Evolutionary conservation across 2,888 invertebrate genomes (phyloP), one percentile per base, ranked within the genome.

Genomic region (Acanthosepion lycidas): DNA sequence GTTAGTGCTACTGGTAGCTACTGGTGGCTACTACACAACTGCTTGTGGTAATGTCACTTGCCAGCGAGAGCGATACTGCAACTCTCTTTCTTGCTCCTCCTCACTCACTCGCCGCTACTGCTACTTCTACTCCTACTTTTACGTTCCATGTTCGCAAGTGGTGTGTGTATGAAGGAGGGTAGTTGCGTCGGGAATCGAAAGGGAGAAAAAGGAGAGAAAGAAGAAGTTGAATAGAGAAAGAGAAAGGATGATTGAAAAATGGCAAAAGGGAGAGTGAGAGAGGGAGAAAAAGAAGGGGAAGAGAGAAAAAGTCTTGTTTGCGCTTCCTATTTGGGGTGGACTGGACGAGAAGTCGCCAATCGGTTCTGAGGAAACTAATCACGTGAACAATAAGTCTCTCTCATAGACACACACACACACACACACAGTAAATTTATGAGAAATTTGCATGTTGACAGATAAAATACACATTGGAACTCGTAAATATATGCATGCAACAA

Each of bases 1-100:
- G 78, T 78, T n/a, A 78, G 78, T 78, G 78, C 78, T 78, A 78
- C 78, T 78, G 78, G 78, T 78, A 78, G 78, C 78, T 78, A 78
- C 78, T 78, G 78, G n/a, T 78, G 78, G 78, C 78, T 78, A 78
- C 78, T 78, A 78, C 78, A 78, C 78, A 78, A 78, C 78, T 78
- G 78, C 78, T 78, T 33, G 78, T 78, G 78, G 78, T 78, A 78
- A 78, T 78, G 78, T 78, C 78, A 78, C 78, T 78, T 78, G 78
- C 78, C n/a, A 78, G n/a, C 78, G 78, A 78, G 78, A 78, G n/a
- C 18, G 78, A 33, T 93, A 33, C 92, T 92, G 92, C 92, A 49
- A 53, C 49, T 93, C 93, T 93, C 51, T 51, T 42, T 51, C 23
- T 28, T 48, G 4, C 93, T 51, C 93, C 23, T n/a, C n/a, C 78